Evolutionary conservation across 2,113 vertebrate genomes (phyloP).

Genomic region (Columbina picui): DNA sequence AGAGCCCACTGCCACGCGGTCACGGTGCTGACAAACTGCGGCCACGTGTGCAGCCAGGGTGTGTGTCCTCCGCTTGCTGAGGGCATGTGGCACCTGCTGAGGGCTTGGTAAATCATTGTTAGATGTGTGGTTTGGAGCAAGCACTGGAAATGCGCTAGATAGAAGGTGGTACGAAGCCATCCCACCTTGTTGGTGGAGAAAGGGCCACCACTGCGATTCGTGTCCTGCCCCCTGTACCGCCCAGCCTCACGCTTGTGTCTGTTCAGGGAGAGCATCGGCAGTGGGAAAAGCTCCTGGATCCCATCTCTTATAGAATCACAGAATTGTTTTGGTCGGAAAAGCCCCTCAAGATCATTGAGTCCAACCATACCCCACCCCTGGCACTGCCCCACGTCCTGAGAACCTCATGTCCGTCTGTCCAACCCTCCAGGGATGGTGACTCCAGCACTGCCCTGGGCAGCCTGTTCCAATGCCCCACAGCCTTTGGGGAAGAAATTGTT

Average conservation of each 20-base stretch:
- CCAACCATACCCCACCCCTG: no score
- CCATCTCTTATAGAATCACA: no score
- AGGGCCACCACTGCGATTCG: not conserved
- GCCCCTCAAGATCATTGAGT: no score
- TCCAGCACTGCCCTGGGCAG: no score
- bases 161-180: not conserved
- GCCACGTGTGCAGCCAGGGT: fast-evolving
- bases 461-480: no score
- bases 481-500: no score
- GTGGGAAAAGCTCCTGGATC: not conserved
- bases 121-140: not conserved
- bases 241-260: not conserved
- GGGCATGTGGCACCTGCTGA: not conserved
- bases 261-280: fast-evolving
- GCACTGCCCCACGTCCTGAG: no score
- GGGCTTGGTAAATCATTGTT: fast-evolving
- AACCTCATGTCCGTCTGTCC: no score
- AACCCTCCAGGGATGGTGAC: no score
- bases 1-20: not conserved
- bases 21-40: not conserved
- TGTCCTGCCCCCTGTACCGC: not conserved
- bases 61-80: fast-evolving
- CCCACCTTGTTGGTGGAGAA: not conserved
- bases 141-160: fast-evolving
- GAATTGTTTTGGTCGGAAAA: no score